Conservation (phyloP, 2,113 vertebrate genomes). For the Elephas maximus region DNA sequence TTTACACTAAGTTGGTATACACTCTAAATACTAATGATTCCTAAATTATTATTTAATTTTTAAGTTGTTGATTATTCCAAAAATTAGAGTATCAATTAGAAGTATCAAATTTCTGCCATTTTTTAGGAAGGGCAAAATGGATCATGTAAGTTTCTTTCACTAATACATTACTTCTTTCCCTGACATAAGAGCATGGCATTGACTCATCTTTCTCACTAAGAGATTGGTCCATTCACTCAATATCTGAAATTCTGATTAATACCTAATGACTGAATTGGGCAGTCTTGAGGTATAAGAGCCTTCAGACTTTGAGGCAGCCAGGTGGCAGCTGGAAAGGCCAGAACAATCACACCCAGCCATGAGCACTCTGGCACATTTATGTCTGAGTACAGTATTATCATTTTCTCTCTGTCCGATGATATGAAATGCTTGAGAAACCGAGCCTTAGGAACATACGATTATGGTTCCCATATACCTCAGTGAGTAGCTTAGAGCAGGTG, state of each 20-base stretch:
- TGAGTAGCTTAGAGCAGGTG: conserved; percentile 32
- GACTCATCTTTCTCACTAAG: neutral
- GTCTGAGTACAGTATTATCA: neutral
- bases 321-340: no score
- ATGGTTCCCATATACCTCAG: conserved; percentile 27
- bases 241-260: neutral
- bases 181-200: neutral
- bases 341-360: neutral
- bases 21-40: neutral
- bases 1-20: neutral
- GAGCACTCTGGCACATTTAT: neutral
- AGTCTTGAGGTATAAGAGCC: neutral
- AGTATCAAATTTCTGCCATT: neutral
- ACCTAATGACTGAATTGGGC: neutral
- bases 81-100: neutral
- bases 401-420: neutral
- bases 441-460: conserved; percentile 37
- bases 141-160: neutral
- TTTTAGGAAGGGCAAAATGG: neutral
- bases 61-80: neutral
- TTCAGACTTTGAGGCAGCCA: neutral
- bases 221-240: neutral
- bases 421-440: neutral
- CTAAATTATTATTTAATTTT: neutral
- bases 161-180: neutral